phyloP scores from a whole-genome alignment of 1,140 invertebrate species.

The Carposina sasakii region DNA sequence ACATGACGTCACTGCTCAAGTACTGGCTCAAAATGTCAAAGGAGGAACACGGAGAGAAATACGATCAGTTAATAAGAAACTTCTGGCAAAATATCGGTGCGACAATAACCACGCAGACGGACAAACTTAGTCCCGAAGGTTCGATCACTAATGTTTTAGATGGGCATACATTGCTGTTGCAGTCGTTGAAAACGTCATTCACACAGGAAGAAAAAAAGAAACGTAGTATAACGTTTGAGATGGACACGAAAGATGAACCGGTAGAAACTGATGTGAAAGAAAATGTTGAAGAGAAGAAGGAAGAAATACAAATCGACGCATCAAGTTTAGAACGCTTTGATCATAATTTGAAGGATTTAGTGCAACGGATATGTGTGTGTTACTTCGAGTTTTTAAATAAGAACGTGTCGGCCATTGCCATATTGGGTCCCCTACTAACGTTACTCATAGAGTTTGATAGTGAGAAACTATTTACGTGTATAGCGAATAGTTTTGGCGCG shows the following conservation, averaged over 20 bases:
- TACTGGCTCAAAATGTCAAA: conserved; percentile 42
- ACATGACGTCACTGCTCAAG: conserved; percentile 34
- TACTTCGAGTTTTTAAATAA: conserved; percentile 33
- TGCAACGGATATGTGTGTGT: conserved; percentile 20
- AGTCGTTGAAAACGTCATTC: conserved; percentile 32
- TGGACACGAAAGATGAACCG: background rate
- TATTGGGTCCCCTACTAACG: conserved; percentile 25
- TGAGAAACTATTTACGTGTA: conserved; percentile 17
- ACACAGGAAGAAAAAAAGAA: conserved; percentile 24
- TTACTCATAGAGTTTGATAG: conserved; percentile 35
- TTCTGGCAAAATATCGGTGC: conserved; percentile 49
- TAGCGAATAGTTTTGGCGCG: conserved; percentile 25
- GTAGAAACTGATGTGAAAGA: background rate
- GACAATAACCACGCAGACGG: conserved; percentile 31
- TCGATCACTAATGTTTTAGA: conserved; percentile 27
- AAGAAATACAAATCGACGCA: background rate
- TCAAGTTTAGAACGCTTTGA: conserved; percentile 11
- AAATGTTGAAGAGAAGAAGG: background rate
- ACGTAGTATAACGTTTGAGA: conserved; percentile 35
- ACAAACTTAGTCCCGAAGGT: conserved; percentile 21
- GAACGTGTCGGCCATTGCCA: conserved; percentile 14
- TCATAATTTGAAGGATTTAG: conserved; percentile 30
- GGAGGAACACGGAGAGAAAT: conserved; percentile 29
- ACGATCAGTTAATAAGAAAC: conserved; percentile 40
- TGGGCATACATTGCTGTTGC: conserved; percentile 33